Evolutionary conservation across 1,140 invertebrate genomes (phyloP), one percentile per base, ranked within the genome.

Genomic region (Aphis craccivora): DNA sequence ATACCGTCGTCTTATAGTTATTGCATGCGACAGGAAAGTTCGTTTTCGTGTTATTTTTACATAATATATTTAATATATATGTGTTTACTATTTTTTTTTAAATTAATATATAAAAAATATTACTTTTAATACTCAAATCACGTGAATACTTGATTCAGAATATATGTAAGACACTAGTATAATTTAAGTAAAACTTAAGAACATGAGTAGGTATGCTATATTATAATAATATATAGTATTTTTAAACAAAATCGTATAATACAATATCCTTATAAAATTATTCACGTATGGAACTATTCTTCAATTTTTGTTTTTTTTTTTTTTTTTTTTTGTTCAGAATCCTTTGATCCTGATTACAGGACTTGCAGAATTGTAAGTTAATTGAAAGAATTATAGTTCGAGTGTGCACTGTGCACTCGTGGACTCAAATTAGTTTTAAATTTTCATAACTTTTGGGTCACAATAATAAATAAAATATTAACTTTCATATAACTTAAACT

Each of bases 1-100:
- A 67, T 76, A 23, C 23, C 35, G 11, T 93, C 48, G 91, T 93
- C 91, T 93, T 93, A 30, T 30, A 93, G 25, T 76, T 93, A 84
- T 30, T 93, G 76, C 81, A 93, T 84, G 81, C 23, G 91, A 84
- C 35, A 23, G 11, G n/a, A 53, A 81, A 83, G 20, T 81, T 35
- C n/a, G 43, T 81, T 76, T 48, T 81, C 51, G 67, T 76, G 60
- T 48, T 48, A 48, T 67, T n/a, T n/a, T 43, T 30, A 40, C n/a
- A 45, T 45, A 8, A 35, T 83, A 22, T 35, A 37, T 40, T n/a
- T n/a, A n/a, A 40, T 40, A 25, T 86, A 30, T 25, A 25, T 37
- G 48, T 86, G 23, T 45, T n/a, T 86, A 45, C 48, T 86, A n/a
- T 87, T 48, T 30, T 83, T 40, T 86, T 51, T 51, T 89, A 37